phyloP scores from a whole-genome alignment of 2,797 vertebrate genomes.

The Enteromius thamalakanensis region DNA sequence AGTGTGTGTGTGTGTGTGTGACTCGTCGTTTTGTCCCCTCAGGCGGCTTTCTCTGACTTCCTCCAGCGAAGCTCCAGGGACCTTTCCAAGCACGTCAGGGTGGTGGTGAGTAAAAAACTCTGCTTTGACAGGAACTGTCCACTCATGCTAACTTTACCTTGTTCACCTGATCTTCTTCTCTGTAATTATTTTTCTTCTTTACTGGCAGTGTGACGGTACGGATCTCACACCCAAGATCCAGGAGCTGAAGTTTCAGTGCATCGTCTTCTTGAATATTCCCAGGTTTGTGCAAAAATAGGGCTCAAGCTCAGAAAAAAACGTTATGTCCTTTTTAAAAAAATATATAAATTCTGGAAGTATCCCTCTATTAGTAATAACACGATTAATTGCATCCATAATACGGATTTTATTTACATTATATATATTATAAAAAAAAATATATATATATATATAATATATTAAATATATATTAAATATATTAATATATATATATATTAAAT shows the following conservation, averaged over 20 bases:
- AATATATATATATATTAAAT: too few relatives aligned
- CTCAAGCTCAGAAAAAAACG: not conserved
- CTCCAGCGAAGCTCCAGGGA: conserved; percentile 98
- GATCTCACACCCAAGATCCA: conserved; percentile 98
- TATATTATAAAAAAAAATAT: too few relatives aligned
- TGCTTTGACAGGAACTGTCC: not conserved
- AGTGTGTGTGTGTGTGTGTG: conserved; percentile 4
- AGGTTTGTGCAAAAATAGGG: conserved; percentile 74
- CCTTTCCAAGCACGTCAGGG: conserved; percentile 97
- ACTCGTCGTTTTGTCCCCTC: conserved; percentile 56
- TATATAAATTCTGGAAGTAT: too few relatives aligned
- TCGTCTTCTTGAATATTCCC: conserved; percentile 99
- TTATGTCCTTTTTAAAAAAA: too few relatives aligned
- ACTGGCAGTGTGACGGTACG: conserved; percentile 90
- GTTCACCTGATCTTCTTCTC: conserved; percentile 32
- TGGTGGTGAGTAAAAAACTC: conserved; percentile 86
- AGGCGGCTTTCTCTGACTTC: conserved; percentile 99
- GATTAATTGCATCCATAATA: too few relatives aligned
- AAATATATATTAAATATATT: too few relatives aligned
- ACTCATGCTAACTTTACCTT: conserved; percentile 18
- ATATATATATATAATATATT: too few relatives aligned
- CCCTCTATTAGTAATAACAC: not conserved
- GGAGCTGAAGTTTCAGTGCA: conserved; percentile 99
- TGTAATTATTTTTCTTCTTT: conserved; percentile 8
- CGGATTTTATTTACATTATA: too few relatives aligned